These are phyloP conservation scores for Nibea coibor DNA, from an alignment of 2,113 vertebrate species.

Conservation along the genomic window DNA sequence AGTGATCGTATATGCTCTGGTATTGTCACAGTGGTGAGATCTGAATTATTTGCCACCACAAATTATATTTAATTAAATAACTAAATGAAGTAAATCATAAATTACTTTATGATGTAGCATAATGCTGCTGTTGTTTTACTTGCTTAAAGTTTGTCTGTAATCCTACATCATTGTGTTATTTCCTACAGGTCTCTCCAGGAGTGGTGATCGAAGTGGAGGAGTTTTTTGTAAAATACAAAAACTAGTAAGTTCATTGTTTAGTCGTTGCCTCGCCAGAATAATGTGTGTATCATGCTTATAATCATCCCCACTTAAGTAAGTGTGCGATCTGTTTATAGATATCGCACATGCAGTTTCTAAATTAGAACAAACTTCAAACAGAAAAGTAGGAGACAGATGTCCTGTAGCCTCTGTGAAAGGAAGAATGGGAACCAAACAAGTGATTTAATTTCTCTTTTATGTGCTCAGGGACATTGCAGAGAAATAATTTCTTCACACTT, in stretches of 20 bases:
- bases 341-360: neutral
- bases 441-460: slow-evolving; percentile 20
- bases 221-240: slow-evolving; percentile 99
- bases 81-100: neutral
- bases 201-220: slow-evolving; percentile 93
- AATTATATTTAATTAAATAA: neutral
- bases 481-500: slow-evolving; percentile 35
- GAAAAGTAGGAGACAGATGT: neutral
- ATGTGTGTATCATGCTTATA: neutral
- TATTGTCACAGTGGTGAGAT: neutral
- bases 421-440: neutral
- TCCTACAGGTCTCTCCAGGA: slow-evolving; percentile 89
- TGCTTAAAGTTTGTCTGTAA: neutral
- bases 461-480: slow-evolving; percentile 25
- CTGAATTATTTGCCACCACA: neutral
- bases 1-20: neutral
- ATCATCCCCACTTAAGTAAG: neutral
- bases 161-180: neutral
- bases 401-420: neutral
- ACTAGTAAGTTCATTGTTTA: slow-evolving; percentile 90
- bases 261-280: neutral
- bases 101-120: neutral
- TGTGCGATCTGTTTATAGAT: slow-evolving; percentile 1
- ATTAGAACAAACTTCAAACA: neutral
- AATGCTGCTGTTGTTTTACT: no score